These are phyloP conservation scores for Andrena trimmerana DNA, from an alignment of 2,888 invertebrate genomes.

Conservation along the genomic window DNA sequence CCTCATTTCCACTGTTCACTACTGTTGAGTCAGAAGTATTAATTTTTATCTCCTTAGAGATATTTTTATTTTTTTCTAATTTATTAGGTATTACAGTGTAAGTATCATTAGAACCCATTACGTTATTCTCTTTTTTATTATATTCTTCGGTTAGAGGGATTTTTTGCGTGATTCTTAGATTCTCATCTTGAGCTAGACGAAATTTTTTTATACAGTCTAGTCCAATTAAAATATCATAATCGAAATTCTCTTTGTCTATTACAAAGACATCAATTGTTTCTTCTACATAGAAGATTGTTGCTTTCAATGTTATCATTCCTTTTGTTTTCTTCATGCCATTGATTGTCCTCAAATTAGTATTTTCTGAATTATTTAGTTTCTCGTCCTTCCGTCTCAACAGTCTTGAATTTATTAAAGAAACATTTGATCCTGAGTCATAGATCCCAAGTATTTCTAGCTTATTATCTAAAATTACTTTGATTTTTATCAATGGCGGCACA, in stretches of 20 bases:
- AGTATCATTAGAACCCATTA: not conserved
- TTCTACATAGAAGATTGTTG: conserved; percentile 42
- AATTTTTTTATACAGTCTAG: conserved; percentile 28
- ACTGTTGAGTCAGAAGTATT: not conserved
- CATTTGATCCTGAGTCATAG: conserved; percentile 66
- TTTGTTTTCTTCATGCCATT: conserved; percentile 1
- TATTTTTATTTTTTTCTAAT: not conserved
- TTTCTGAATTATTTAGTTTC: not conserved
- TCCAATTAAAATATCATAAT: conserved; percentile 33
- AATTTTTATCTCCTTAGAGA: not conserved
- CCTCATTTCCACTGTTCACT: not conserved
- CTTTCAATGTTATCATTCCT: conserved; percentile 33
- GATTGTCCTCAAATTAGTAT: not conserved
- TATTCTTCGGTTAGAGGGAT: not conserved
- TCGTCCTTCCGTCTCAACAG: conserved; percentile 8
- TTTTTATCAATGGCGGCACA: conserved; percentile 62
- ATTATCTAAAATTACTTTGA: conserved; percentile 57
- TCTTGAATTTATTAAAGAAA: conserved; percentile 61
- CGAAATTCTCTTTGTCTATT: conserved; percentile 51
- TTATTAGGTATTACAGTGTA: not conserved
- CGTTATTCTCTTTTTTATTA: conserved; percentile 1
- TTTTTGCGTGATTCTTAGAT: conserved; percentile 23
- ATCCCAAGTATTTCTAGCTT: conserved; percentile 48
- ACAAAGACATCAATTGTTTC: conserved; percentile 46
- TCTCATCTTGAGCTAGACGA: conserved; percentile 42